Percentiles rank a stretch among this genome's conserved stretches.
phyloP scores from a whole-genome alignment of 1,140 invertebrate genomes.

The Oedothorax gibbosus region DNA sequence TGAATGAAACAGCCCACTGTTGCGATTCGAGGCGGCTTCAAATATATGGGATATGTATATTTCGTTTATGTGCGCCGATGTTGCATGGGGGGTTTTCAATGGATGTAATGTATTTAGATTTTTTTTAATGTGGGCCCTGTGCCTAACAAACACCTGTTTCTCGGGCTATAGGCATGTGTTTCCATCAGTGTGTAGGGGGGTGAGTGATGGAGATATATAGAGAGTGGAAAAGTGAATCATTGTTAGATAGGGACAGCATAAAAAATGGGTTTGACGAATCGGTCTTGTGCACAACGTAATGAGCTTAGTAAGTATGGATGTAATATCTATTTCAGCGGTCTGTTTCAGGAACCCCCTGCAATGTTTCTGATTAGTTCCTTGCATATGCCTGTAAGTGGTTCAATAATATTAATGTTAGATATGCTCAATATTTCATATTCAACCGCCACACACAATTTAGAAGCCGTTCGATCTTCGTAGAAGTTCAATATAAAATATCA shows the following conservation, averaged over 20 bases:
- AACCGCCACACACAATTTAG: too few species aligned
- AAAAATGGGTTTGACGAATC: conserved; percentile 16
- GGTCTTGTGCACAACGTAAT: conserved; percentile 10
- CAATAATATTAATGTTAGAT: too few species aligned
- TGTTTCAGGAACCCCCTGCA: too few species aligned
- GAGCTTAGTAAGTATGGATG: background rate
- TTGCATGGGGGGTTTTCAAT: conserved; percentile 5
- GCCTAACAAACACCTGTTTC: conserved; percentile 41
- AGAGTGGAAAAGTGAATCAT: conserved; percentile 15
- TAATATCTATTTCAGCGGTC: conserved; percentile 15
- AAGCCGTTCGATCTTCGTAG: too few species aligned
- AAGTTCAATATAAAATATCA: too few species aligned
- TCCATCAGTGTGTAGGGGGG: background rate
- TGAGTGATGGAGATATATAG: conserved; percentile 12
- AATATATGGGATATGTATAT: conserved; percentile 33
- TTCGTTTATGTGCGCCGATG: conserved; percentile 17
- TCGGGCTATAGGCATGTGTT: background rate
- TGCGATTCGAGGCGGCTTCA: conserved; percentile 48
- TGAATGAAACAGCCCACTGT: conserved; percentile 31
- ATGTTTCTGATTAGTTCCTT: too few species aligned
- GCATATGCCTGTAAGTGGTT: too few species aligned
- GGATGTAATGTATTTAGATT: conserved; percentile 16
- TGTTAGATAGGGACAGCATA: conserved; percentile 17
- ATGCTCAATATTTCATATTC: too few species aligned
- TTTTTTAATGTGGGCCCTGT: conserved; percentile 8